Evolutionary conservation across 2,797 vertebrate genomes (phyloP).

Genomic region (Hippoglossus hippoglossus): DNA sequence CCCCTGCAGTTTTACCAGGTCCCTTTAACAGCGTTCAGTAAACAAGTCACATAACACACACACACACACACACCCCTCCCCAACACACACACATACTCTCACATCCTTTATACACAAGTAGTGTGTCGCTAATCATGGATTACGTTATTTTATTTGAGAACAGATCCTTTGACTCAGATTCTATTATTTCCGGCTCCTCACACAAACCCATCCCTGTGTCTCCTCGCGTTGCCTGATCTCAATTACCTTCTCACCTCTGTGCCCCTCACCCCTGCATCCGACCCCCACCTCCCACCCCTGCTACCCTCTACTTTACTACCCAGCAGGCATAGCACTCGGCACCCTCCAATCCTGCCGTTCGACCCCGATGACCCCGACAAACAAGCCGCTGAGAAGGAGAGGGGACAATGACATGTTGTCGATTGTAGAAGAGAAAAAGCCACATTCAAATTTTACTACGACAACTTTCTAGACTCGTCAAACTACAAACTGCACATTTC

Average conservation of each 20-base stretch:
- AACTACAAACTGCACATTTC: too few species aligned
- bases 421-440: constrained; percentile 23
- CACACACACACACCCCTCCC: constrained; percentile 8
- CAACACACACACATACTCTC: constrained; percentile 29
- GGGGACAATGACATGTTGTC: constrained; percentile 63
- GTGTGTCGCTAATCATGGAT: constrained; percentile 2
- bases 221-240: constrained; percentile 73
- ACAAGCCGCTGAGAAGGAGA: constrained; percentile 8
- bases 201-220: constrained; percentile 44
- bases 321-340: constrained; percentile 82
- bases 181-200: constrained; percentile 5
- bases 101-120: not conserved
- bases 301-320: constrained; percentile 73
- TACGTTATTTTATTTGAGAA: not conserved
- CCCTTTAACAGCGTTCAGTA: constrained; percentile 41
- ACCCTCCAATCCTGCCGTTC: constrained; percentile 70
- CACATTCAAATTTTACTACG: too few species aligned
- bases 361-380: constrained; percentile 68
- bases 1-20: constrained; percentile 36
- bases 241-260: constrained; percentile 80
- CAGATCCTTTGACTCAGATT: constrained; percentile 12
- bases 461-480: too few species aligned
- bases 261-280: constrained; percentile 62
- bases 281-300: constrained; percentile 48
- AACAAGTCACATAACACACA: constrained; percentile 37